phyloP scores from a whole-genome alignment of 2,113 vertebrate species.

The Nerophis ophidion region DNA sequence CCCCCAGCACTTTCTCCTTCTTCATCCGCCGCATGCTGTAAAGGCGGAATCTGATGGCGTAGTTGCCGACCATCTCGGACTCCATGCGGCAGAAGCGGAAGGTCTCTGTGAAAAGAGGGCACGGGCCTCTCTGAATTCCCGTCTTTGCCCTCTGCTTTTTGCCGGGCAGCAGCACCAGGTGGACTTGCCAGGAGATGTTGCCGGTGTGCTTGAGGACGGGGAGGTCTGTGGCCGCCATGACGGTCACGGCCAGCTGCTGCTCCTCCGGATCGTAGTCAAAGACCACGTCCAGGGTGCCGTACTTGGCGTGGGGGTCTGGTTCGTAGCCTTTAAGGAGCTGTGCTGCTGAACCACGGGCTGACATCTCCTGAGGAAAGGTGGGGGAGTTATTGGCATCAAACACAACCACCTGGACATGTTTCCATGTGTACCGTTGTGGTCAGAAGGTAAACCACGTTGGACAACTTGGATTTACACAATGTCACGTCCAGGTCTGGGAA shows the following conservation, averaged over 20 bases:
- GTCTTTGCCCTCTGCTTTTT: slow-evolving; percentile 96
- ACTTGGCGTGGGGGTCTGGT: slow-evolving; percentile 86
- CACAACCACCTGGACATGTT: neutral
- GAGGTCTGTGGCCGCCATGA: slow-evolving; percentile 91
- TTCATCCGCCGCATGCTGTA: slow-evolving; percentile 92
- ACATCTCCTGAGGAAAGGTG: slow-evolving; percentile 78
- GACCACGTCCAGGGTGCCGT: slow-evolving; percentile 91
- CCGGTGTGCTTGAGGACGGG: slow-evolving; percentile 83
- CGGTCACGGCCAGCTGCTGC: slow-evolving; percentile 88
- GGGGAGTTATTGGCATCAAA: neutral
- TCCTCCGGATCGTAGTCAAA: slow-evolving; percentile 91
- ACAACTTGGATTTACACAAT: too few species aligned
- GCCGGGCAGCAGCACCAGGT: slow-evolving; percentile 92
- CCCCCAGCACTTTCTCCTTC: slow-evolving; percentile 93
- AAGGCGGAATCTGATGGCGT: slow-evolving; percentile 90
- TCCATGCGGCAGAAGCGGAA: slow-evolving; percentile 93
- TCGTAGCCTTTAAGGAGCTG: slow-evolving; percentile 90
- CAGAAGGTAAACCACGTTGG: too few species aligned
- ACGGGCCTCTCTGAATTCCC: slow-evolving; percentile 84
- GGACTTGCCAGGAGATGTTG: slow-evolving; percentile 92
- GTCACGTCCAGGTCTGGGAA: too few species aligned
- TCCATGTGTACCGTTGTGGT: neutral
- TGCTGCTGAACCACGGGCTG: slow-evolving; percentile 85
- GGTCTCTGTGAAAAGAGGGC: slow-evolving; percentile 92
- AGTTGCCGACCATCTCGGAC: slow-evolving; percentile 95